Percentiles rank a stretch among this genome's conserved stretches.
Evolutionary conservation across 1,140 invertebrate species (phyloP).

Genomic region (Lasioglossum baleicum): DNA sequence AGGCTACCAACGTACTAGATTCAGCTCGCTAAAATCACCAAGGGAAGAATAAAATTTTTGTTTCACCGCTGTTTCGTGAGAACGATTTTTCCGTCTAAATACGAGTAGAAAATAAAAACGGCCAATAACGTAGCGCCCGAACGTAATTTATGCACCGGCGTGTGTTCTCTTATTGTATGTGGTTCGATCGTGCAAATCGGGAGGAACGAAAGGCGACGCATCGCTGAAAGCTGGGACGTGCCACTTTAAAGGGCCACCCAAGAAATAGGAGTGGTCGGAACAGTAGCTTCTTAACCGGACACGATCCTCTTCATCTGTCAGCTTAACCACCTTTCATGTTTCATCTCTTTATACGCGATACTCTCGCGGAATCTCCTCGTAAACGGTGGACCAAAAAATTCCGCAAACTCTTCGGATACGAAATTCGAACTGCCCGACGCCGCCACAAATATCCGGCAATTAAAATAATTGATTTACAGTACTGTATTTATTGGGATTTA

Average conservation of each 20-base stretch:
- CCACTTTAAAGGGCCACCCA: conserved; percentile 66
- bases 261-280: conserved; percentile 70
- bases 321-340: conserved; percentile 73
- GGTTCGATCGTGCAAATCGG: conserved; percentile 30
- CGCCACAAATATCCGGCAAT: no score
- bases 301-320: conserved; percentile 74
- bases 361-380: conserved; percentile 21
- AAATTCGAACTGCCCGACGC: not conserved
- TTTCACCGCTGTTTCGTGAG: no score
- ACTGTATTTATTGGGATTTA: no score
- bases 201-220: conserved; percentile 4
- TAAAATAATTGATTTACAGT: no score
- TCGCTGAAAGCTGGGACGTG: conserved; percentile 57
- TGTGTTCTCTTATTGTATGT: not conserved
- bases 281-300: conserved; percentile 68
- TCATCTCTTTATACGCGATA: conserved; percentile 67
- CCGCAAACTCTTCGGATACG: not conserved
- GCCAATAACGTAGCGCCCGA: not conserved
- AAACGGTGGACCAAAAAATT: conserved; percentile 23
- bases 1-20: no score
- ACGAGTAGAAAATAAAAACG: not conserved
- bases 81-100: no score
- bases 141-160: not conserved
- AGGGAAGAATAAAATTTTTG: no score
- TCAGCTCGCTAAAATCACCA: no score